Conservation (phyloP, 2,797 vertebrate genomes). For the Cichlasoma orientale region DNA sequence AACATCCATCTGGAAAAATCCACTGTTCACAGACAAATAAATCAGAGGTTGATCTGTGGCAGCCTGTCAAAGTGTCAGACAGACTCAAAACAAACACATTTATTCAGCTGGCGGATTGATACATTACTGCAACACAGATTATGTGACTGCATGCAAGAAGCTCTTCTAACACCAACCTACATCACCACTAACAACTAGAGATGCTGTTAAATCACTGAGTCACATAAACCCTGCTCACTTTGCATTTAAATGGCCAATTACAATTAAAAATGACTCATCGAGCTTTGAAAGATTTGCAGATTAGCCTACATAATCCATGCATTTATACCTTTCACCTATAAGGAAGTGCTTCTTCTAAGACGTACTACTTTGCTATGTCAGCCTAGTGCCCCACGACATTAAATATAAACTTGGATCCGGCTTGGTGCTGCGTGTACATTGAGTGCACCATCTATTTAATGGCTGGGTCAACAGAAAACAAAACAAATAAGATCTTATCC, state of each 20-base stretch:
- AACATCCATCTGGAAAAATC: conserved; percentile 55
- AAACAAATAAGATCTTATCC: conserved; percentile 47
- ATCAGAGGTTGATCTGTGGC: conserved; percentile 42
- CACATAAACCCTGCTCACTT: conserved; percentile 10
- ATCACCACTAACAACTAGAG: conserved; percentile 18
- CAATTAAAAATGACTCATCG: background rate
- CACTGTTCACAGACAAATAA: conserved; percentile 55
- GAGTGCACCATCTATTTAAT: conserved; percentile 4
- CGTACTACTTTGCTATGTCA: background rate
- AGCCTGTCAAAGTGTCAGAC: conserved; percentile 38
- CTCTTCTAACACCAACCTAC: conserved; percentile 15
- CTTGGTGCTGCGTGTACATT: background rate
- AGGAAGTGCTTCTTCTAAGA: background rate
- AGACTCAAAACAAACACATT: conserved; percentile 45
- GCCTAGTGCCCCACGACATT: background rate
- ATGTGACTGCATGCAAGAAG: conserved; percentile 13
- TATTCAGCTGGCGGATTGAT: conserved; percentile 18
- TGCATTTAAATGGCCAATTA: background rate
- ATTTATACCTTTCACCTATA: background rate
- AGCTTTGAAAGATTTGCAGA: background rate
- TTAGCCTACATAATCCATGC: background rate
- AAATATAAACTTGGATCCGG: conserved; percentile 17
- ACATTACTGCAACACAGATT: conserved; percentile 22
- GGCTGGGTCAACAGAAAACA: background rate
- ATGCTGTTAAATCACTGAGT: conserved; percentile 41